Base-by-base conservation (phyloP, 2,888 invertebrate species). In the Aplocera efformata region DNA sequence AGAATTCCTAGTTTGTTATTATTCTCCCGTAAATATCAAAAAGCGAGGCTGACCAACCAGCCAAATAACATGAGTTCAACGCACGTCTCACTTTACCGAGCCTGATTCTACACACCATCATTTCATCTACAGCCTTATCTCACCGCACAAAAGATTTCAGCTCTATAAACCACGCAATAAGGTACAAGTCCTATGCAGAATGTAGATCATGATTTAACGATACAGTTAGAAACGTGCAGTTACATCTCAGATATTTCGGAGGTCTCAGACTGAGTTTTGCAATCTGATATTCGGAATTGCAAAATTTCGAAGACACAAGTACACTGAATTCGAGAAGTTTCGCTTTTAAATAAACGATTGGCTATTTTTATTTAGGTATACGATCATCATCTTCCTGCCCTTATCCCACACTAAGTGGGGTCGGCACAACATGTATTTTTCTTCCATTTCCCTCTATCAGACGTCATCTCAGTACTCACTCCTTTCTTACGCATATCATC, bases 171-270 rank as follows among this genome's bases (percentile, higher is more conserved):
- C 3, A 9, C 1, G 1, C 1, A 3, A 3, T 42, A 52, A 42
- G 34, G 44, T 41, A 24, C 25, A 8, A 9, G 31, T 25, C 31
- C 6, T 33, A n/a, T 26, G 1, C 21, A 5, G n/a, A 23, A 26
- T 20, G 10, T 7, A 23, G 17, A 28, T 26, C 13, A 13, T 8
- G 3, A 13, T 39, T 36, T 32, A 45, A 35, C 39, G 38, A 34
- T 60, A 67, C 66, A 57, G 68, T 65, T 68, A 68, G 43, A 30
- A 53, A 53, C 57, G 61, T 50, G 60, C 48, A 32, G 42, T 48
- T 41, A 36, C 38, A 48, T 41, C 38, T 36, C 39, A 36, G 42
- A 47, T 26, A 22, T 32, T 36, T 37, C 29, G 39, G 42, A 32
- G 47, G 23, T 10, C 39, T 30, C 27, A 41, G 47, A 48, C 46